Evolutionary conservation across 2,113 vertebrate species (phyloP), one percentile per base, ranked within the genome.

Genomic region (human): DNA sequence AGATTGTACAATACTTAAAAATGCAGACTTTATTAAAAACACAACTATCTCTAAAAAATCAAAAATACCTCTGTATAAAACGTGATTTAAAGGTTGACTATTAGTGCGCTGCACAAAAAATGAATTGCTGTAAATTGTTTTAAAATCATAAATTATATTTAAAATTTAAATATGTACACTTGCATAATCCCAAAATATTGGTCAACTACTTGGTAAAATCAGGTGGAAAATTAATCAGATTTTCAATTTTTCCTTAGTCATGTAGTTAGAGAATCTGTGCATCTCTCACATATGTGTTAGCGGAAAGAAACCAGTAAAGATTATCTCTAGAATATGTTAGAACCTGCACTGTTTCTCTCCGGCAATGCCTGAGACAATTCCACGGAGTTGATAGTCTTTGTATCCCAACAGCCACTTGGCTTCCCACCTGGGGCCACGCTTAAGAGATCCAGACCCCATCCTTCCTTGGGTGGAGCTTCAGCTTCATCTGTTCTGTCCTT

Each of bases 401-500:
- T 14, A 40, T 20, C 8, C 10, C 35, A 73, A 52, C 0, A 61
- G 48, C 16, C 18, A 16, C 14, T 32, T 82, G 25, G n/a, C 25
- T 32, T n/a, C 43, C n/a, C 27, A 61, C 2, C 9, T 27, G 30
- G 17, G 3, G 43, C 25, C 16, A 2, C 45, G 22, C n/a, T 45
- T 40, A 30, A 32, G 45, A 27, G 43, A 18, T 40, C 40, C 18
- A 48, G 35, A 50, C 11, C 20, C 13, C 35, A n/a, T 23, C 5
- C 20, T 61, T 48, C 8, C 3, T 48, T 78, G 27, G 45, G 1
- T 35, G 9, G 4, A 14, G 13, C 8, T 20, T 70, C 5, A 0
- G 3, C 11, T 9, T 76, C 17, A 3, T n/a, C 14, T 76, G 1
- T 25, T 85, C 14, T 50, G 4, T 38, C 43, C 17, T 81, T 55